Evolutionary conservation across 2,797 vertebrate genomes (phyloP), one percentile per base, ranked within the genome.

Genomic region (Pangasius djambal): DNA sequence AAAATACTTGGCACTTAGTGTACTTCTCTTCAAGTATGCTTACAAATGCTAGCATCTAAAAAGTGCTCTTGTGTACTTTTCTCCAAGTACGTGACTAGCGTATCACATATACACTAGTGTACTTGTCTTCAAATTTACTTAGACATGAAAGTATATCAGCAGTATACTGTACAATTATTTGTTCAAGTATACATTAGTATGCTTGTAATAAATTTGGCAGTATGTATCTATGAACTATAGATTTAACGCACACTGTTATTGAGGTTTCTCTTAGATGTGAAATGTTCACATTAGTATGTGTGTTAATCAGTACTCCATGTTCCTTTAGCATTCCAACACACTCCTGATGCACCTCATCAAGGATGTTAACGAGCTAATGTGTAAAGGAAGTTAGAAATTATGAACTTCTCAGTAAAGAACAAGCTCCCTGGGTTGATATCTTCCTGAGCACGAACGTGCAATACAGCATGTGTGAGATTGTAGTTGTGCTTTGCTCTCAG

Each of bases 401-500:
- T 57, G 10, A 75, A 31, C 40, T 50, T 63, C 3, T 48, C 40
- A 67, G 1, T 65, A 15, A 25, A 79, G 10, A 61, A 20, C 57
- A 82, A 15, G 55, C 18, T 50, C 28, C 16, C 25, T 15, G 2
- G 28, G 44, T 9, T 10, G 59, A 44, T 83, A 18, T n/a, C 48
- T 25, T 70, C 83, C n/a, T 70, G n/a, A 70, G 20, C 83, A 12
- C 31, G 61, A 84, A 16, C 8, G 1, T 37, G 78, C 7, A 28
- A 55, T 31, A 55, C 44, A 37, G 78, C 18, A 15, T n/a, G 44
- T 37, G 6, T 70, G 16, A 52, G 86, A 8, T 74, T 59, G 16
- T 31, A 89, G 85, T 13, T 31, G 22, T 52, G 59, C 83, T 89
- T 87, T 52, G 79, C 83, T 87, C 89, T 77, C 44, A 65, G 92